Evolutionary conservation across 2,888 invertebrate genomes (phyloP).

Genomic region (Poecilobothrus nobilitatus): DNA sequence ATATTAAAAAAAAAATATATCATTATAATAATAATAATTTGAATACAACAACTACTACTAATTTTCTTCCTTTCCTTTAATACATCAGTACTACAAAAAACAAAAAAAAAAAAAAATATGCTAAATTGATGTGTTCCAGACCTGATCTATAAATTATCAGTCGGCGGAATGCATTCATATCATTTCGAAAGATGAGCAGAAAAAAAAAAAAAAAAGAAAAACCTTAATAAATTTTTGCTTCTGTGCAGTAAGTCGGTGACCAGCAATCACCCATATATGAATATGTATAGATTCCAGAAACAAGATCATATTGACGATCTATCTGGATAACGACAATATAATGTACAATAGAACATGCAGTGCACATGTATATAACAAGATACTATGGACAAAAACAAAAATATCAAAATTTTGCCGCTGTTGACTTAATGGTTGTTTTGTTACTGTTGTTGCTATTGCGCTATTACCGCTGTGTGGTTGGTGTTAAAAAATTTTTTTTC

Average conservation of each 20-base stretch:
- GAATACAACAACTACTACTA: not conserved
- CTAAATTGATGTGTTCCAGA: constrained; percentile 1
- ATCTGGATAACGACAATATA: not conserved
- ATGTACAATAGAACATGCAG: not conserved
- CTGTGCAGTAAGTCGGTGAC: not conserved
- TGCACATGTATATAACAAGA: no score
- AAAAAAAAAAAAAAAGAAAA: not conserved
- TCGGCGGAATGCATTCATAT: not conserved
- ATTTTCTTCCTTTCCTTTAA: not conserved
- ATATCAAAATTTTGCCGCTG: no score
- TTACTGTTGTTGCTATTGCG: no score
- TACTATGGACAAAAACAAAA: no score
- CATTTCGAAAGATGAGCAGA: not conserved
- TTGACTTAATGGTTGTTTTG: no score
- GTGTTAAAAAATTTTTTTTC: no score
- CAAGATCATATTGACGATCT: not conserved
- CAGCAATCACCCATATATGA: no score
- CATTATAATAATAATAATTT: not conserved
- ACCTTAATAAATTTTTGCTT: not conserved
- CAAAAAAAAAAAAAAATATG: not conserved
- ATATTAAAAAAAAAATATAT: not conserved
- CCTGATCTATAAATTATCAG: constrained; percentile 6
- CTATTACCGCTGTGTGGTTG: no score
- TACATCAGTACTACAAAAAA: no score
- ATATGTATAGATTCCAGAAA: not conserved